Evolutionary conservation across 1,140 invertebrate genomes (phyloP).

Genomic region (Zaprionus tsacasi): DNA sequence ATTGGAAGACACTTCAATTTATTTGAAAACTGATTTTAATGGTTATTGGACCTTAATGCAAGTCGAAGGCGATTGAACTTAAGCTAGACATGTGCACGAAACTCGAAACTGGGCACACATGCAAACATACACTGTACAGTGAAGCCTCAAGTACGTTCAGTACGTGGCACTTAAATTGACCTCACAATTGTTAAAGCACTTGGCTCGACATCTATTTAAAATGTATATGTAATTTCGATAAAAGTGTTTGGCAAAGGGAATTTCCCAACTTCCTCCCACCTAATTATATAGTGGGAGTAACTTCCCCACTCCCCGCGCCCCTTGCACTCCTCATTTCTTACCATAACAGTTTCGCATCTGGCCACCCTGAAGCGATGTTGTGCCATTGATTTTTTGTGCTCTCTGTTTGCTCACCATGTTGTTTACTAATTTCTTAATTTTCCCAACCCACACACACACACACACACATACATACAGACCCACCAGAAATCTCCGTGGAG

Average conservation of each 20-base stretch:
- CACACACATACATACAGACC: constrained; percentile 77
- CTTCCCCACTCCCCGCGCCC: neutral
- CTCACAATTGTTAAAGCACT: constrained; percentile 70
- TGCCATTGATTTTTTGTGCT: constrained; percentile 12
- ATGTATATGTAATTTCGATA: constrained; percentile 75
- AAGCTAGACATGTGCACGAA: constrained; percentile 34
- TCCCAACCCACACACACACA: constrained; percentile 29
- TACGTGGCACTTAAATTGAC: constrained; percentile 45
- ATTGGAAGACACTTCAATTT: constrained; percentile 68
- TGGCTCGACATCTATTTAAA: constrained; percentile 72
- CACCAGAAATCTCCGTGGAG: constrained; percentile 88
- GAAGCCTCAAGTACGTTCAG: neutral
- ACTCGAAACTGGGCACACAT: constrained; percentile 1
- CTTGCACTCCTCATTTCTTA: neutral
- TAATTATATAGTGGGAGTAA: constrained; percentile 53
- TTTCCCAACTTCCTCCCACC: constrained; percentile 25
- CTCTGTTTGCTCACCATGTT: constrained; percentile 45
- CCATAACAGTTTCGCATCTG: neutral
- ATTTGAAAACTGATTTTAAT: constrained; percentile 78
- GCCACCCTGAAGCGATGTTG: neutral
- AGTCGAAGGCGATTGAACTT: constrained; percentile 22
- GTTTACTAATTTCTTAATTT: constrained; percentile 75
- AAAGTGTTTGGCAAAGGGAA: constrained; percentile 18
- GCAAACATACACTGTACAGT: constrained; percentile 8
- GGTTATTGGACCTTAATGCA: constrained; percentile 68